phyloP scores from a whole-genome alignment of 2,113 vertebrate species.

The Cryptotis parvus region DNA sequence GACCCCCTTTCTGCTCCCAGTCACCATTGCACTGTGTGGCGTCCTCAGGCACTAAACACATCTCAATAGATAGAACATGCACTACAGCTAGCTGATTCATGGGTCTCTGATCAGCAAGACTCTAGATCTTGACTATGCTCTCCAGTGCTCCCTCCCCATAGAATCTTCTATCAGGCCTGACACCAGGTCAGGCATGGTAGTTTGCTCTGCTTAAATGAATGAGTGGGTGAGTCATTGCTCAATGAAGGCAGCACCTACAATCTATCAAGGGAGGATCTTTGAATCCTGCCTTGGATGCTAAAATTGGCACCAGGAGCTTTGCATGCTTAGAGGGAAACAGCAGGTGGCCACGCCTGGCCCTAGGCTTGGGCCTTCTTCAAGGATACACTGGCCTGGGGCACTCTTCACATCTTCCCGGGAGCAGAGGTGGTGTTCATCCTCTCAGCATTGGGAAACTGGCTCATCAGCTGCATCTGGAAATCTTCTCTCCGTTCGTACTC shows the following conservation, averaged over 20 bases:
- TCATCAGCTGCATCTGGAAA: conserved; percentile 96
- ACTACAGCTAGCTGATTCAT: not conserved
- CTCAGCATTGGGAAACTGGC: conserved; percentile 95
- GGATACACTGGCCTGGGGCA: conserved; percentile 96
- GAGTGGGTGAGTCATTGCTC: not conserved
- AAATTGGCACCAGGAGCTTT: not conserved
- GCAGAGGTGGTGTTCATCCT: conserved; percentile 96
- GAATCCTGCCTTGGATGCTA: not conserved
- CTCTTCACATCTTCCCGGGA: conserved; percentile 93
- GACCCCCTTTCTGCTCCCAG: not conserved
- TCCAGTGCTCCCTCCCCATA: not conserved
- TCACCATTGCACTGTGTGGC: too few relatives aligned
- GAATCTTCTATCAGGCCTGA: not conserved
- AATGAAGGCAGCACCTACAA: not conserved
- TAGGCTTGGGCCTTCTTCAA: conserved; percentile 62
- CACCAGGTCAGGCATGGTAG: not conserved
- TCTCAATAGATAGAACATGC: not conserved
- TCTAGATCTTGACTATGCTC: not conserved
- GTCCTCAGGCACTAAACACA: not conserved
- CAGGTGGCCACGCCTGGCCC: not conserved
- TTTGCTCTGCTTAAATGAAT: not conserved
- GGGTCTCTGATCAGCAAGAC: not conserved
- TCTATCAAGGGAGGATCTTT: not conserved
- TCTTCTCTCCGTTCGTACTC: conserved; percentile 98
- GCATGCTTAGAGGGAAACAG: not conserved